These are phyloP conservation scores for Columba livia DNA, from an alignment of 2,113 vertebrate genomes.

Conservation along the genomic window DNA sequence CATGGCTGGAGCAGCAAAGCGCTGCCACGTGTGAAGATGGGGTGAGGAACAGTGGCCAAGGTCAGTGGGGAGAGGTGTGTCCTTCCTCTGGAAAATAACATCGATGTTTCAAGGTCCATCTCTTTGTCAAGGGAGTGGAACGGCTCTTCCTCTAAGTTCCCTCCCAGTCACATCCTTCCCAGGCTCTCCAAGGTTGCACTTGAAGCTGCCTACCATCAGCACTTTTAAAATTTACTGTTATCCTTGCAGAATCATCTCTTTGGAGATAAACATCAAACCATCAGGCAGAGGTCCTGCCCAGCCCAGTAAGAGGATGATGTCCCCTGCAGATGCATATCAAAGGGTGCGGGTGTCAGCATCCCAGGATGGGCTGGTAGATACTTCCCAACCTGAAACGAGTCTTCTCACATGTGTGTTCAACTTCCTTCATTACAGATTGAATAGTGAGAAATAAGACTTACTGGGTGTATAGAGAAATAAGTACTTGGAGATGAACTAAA, in stretches of 20 bases:
- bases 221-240: not conserved
- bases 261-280: not conserved
- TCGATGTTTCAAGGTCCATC: not conserved
- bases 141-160: not conserved
- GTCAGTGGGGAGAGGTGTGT: not conserved
- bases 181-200: not conserved
- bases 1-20: not conserved
- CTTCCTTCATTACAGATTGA: not conserved
- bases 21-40: accelerated
- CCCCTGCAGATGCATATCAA: not conserved
- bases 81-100: not conserved
- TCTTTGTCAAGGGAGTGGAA: not conserved
- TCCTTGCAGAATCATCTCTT: not conserved
- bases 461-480: accelerated
- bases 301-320: not conserved
- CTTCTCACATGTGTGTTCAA: not conserved
- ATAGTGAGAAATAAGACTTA: not conserved
- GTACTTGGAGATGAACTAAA: not conserved
- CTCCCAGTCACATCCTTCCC: not conserved
- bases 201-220: not conserved
- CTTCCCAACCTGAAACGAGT: not conserved
- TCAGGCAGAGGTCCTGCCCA: not conserved
- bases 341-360: not conserved
- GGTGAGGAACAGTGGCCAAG: not conserved
- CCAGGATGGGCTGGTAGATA: not conserved